A percentile compares a stretch with the other conserved stretches of the same genome.
phyloP scores from a whole-genome alignment of 2,113 vertebrate species.

The Sphyrna mokarran region DNA sequence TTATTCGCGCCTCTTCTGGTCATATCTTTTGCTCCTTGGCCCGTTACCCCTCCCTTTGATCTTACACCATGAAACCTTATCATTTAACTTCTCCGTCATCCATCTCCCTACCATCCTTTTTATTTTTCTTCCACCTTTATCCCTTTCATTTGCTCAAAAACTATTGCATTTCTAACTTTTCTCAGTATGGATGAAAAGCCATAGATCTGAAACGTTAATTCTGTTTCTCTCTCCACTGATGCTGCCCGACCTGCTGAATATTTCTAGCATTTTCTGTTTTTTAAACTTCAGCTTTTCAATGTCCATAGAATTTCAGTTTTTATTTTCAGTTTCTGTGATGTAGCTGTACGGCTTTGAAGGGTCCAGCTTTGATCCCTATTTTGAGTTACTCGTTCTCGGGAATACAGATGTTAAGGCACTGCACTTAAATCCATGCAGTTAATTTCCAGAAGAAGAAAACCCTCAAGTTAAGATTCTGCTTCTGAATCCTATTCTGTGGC shows the following conservation, averaged over 20 bases:
- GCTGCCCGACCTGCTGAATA: neutral
- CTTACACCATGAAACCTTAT: neutral
- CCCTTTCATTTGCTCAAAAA: too few relatives aligned
- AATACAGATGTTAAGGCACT: neutral
- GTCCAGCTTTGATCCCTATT: neutral
- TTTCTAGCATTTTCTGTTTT: neutral
- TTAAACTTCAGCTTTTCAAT: neutral
- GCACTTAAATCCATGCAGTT: too few relatives aligned
- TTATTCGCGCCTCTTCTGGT: neutral
- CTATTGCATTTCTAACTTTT: too few relatives aligned
- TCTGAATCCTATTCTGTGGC: neutral
- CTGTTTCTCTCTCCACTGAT: neutral
- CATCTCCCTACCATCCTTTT: too few relatives aligned
- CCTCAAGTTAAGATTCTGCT: neutral
- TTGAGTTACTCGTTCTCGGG: neutral
- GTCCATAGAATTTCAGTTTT: neutral
- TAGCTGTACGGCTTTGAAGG: neutral
- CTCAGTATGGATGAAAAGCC: too few relatives aligned
- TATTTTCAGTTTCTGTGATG: neutral
- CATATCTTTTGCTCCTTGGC: neutral
- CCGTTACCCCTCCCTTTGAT: neutral
- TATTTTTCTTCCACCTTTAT: too few relatives aligned
- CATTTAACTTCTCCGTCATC: too few relatives aligned
- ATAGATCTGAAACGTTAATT: too few relatives aligned
- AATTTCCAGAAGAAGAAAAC: neutral